Base-by-base conservation (phyloP, 1,140 invertebrate species). In the Steinernema feltiae region DNA sequence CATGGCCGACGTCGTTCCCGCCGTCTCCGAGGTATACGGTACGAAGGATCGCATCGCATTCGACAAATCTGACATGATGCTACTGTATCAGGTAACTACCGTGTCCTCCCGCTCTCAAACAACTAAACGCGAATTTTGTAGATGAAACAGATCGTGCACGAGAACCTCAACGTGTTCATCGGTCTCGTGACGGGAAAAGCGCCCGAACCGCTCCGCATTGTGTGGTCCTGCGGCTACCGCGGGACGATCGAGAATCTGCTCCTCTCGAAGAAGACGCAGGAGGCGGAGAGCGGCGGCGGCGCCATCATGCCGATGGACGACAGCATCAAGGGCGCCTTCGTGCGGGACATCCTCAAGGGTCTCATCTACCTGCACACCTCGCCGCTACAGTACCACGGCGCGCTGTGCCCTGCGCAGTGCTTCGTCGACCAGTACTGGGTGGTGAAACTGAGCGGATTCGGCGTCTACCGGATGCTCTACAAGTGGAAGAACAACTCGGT, bases 371-470 rank as follows among this genome's bases (percentile, higher is more conserved):
- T 79, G 15, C 76, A 78, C 71, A 31, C 48, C 1, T 80, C 78
- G 27, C 1, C 32, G 30, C 21, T 79, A 1, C 46, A 63, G 18
- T 79, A 71, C 72, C 78, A 79, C 53, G 78, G 78, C n/a, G 63
- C 32, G n/a, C 71, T 79, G n/a, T 74, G 71, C 21, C 76, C 77
- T 32, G 15, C 32, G 7, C 48, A 78, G 18, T 79, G 78, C 53
- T 35, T 79, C 48, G 41, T 79, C 18, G 78, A 79, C 48, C 74
- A 76, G 31, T 76, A 79, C 53, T 79, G 78, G 78, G 77, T 79
- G 32, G 41, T 79, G 1, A 79, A 79, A 70, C 30, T 79, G 0
- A 75, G 63, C 48, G 78, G 78, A 21, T 79, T 79, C 48, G 78
- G 78, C 35, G 29, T 78, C 17, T 21, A 63, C 21, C 3, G 32